Conservation (phyloP, 2,113 vertebrate species). For the Aegithalos caudatus region DNA sequence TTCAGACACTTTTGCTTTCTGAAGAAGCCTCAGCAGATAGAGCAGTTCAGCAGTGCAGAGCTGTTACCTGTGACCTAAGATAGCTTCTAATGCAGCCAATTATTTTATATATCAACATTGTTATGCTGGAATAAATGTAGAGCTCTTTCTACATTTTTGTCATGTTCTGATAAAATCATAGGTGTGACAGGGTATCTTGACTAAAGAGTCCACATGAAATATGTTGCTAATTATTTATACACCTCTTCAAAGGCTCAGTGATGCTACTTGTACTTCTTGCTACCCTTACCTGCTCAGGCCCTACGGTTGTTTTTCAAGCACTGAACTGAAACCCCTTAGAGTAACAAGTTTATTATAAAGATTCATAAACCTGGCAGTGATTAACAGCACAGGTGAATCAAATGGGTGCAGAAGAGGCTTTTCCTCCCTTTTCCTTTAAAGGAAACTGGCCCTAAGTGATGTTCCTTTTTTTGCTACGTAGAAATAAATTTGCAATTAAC, state of each 20-base stretch:
- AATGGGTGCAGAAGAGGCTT: slow-evolving; percentile 38
- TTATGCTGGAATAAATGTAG: background rate
- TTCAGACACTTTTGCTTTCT: background rate
- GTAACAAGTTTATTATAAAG: slow-evolving; percentile 58
- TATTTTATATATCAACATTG: background rate
- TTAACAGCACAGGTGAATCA: slow-evolving; percentile 59
- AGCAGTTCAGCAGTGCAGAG: background rate
- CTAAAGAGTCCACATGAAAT: slow-evolving; percentile 32
- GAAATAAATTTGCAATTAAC: slow-evolving; percentile 58
- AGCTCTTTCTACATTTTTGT: slow-evolving; percentile 24
- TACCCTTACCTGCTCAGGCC: slow-evolving; percentile 36
- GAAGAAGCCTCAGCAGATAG: background rate
- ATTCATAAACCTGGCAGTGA: slow-evolving; percentile 62
- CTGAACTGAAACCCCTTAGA: slow-evolving; percentile 62
- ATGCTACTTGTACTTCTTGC: slow-evolving; percentile 28
- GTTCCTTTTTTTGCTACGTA: background rate
- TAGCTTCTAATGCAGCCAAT: background rate
- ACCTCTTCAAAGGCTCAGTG: slow-evolving; percentile 63
- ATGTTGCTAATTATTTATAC: slow-evolving; percentile 71
- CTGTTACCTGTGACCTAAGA: background rate
- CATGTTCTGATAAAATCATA: slow-evolving; percentile 30
- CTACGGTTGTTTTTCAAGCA: slow-evolving; percentile 69
- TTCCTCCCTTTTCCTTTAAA: slow-evolving; percentile 12
- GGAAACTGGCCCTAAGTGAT: slow-evolving; percentile 41
- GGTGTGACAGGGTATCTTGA: background rate